Percentiles rank a stretch among this genome's conserved stretches.
These are phyloP conservation scores for Ophion obscuratus DNA, from an alignment of 2,888 invertebrate species.

Conservation along the genomic window DNA sequence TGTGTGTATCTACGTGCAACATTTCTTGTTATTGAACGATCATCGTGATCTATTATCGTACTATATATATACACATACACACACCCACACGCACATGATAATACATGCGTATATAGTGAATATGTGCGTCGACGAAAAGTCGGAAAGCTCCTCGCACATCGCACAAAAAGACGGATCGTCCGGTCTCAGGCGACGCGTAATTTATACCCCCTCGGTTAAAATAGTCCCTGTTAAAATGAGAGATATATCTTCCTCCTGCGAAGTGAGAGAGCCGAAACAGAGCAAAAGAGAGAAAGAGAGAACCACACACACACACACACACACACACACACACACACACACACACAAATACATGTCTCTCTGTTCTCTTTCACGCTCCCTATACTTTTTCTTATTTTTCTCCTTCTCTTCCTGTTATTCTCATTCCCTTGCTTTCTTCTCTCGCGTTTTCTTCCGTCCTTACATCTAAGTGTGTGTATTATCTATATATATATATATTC, in stretches of 20 bases:
- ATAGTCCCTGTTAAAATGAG: constrained; percentile 73
- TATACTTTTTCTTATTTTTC: constrained; percentile 48
- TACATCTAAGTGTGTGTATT: neutral
- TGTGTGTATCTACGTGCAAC: too few relatives aligned
- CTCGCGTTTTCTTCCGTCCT: constrained; percentile 40
- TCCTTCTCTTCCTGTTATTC: constrained; percentile 43
- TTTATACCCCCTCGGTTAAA: constrained; percentile 74
- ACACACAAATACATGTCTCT: constrained; percentile 36
- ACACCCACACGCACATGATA: neutral
- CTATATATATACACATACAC: neutral
- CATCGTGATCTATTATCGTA: neutral
- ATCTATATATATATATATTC: too few relatives aligned
- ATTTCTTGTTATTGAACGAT: too few relatives aligned
- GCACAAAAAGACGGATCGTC: constrained; percentile 71
- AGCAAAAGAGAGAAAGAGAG: constrained; percentile 3
- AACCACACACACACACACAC: too few relatives aligned
- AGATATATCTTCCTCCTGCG: constrained; percentile 68
- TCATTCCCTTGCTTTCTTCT: constrained; percentile 41
- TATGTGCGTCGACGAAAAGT: constrained; percentile 61
- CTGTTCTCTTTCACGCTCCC: constrained; percentile 63
- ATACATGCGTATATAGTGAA: constrained; percentile 4
- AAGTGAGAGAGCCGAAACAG: constrained; percentile 12
- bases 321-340: constrained; percentile 17
- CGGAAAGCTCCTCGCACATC: constrained; percentile 60
- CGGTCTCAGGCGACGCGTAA: constrained; percentile 72